These are phyloP conservation scores for Rhinoptilus africanus DNA, from an alignment of 2,113 vertebrate genomes.

Conservation along the genomic window DNA sequence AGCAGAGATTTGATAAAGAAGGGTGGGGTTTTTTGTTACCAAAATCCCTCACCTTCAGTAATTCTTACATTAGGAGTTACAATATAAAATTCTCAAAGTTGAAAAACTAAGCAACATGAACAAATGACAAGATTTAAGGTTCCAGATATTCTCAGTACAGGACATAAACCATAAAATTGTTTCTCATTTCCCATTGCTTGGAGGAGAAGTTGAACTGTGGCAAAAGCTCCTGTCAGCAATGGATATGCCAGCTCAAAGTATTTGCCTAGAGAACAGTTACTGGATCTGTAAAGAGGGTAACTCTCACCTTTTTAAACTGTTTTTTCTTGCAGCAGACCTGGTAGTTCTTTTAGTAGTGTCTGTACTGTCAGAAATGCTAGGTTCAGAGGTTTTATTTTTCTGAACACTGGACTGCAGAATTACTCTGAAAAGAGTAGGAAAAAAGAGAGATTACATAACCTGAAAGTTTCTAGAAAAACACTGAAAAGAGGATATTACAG, in stretches of 20 bases:
- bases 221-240: neutral
- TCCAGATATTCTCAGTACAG: neutral
- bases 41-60: neutral
- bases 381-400: constrained; percentile 82
- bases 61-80: neutral
- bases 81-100: neutral
- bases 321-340: constrained; percentile 83
- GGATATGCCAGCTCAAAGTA: neutral
- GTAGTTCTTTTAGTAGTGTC: constrained; percentile 89
- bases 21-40: neutral
- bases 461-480: constrained; percentile 17
- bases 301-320: constrained; percentile 82
- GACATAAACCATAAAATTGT: neutral
- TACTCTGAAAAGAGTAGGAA: constrained; percentile 80
- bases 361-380: constrained; percentile 80
- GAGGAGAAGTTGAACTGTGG: neutral
- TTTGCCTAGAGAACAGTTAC: neutral
- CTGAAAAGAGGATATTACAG: neutral
- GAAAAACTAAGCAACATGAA: neutral
- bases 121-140: neutral
- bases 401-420: constrained; percentile 88
- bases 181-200: neutral
- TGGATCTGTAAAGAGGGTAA: constrained; percentile 37
- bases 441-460: constrained; percentile 70
- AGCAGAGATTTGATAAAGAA: neutral